Evolutionary conservation across 2,113 vertebrate genomes (phyloP), one percentile per base, ranked within the genome.

Genomic region (Chaetorhynchus papuensis): DNA sequence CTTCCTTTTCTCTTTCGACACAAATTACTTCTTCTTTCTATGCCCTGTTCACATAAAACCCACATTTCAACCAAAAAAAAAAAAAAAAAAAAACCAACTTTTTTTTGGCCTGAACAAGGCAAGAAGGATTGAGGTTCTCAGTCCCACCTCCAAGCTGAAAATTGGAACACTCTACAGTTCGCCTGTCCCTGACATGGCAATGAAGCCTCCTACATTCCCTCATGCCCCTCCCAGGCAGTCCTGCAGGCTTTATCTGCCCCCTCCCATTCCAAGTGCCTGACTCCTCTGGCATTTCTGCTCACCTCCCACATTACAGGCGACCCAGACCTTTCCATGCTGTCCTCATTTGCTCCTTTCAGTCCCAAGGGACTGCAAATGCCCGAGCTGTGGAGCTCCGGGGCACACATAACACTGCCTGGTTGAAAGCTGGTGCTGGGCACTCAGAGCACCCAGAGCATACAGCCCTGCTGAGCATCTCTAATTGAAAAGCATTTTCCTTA

Each of bases 181-280:
- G 35, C 57, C 61, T 35, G 69, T 19, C 39, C 59, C 47, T 87
- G 56, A 31, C 9, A 15, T 18, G 64, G 41, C 60, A 75, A 47
- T 2, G 1, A 75, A 81, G n/a, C 74, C 74, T 89, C 95, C 90
- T 52, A 93, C 78, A 6, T 35, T 71, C 87, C 42, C 69, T 89
- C 77, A 65, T 10, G 10, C 54, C 53, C 77, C n/a, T 74, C 54
- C 75, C 1, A 1, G 64, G 27, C 83, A 57, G 37, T 69, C 68
- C 66, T 0, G 1, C 4, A 0, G 54, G 39, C 64, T 93, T 93
- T 59, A 71, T 91, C 81, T 93, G 81, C 92, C 87, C 56, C 77
- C 84, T 95, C 69, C 90, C 77, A 89, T 95, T 97, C 93, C 90
- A 82, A 94, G 69, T 23, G 81, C 93, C 92, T 96, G 93, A 96